Base-by-base conservation (phyloP, 2,888 invertebrate genomes). In the Plagiodera versicolora region DNA sequence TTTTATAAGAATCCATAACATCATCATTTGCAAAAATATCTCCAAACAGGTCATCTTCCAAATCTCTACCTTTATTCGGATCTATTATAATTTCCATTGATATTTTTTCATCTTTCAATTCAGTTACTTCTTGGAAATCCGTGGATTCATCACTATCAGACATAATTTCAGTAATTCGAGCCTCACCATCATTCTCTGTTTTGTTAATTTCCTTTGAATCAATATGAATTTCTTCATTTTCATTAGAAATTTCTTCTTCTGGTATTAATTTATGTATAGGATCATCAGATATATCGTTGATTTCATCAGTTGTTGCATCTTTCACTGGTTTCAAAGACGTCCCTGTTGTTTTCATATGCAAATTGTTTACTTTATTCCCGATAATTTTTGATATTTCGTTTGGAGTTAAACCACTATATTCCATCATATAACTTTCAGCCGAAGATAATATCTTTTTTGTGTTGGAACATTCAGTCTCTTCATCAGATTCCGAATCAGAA, bases 391-490 rank as follows among this genome's bases (percentile, higher is more conserved):
- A 79, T 63, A 93, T 89, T 74, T 89, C 87, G 64, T 84, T 85
- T 66, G 88, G 85, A 50, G 90, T 88, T 70, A 92, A 84, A 63
- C 89, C 91, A 70, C 87, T 90, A 70, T 90, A 87, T 77, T 92
- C 91, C 75, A 87, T 83, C 83, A 92, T 91, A 67, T 89, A 92
- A 35, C 84, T 83, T 74, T 88, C 84, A 1, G 89, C 90, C 39
- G 88, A 84, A 60, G 85, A 82, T n/a, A 85, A 81, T 58, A 80
- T 79, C 20, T 77, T 78, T 24, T 78, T 77, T 6, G 76, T 66
- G 20, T 50, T 20, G 28, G 56, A 51, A 49, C 68, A 68, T 56
- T 66, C 63, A 44, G 71, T 71, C 24, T 75, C 76, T 52, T 75
- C 76, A 58, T 72, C 74, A n/a, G 74, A 74, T 57, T 75, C 74